These are phyloP conservation scores for Zeuzera pyrina DNA, from an alignment of 2,888 invertebrate genomes.

Conservation along the genomic window DNA sequence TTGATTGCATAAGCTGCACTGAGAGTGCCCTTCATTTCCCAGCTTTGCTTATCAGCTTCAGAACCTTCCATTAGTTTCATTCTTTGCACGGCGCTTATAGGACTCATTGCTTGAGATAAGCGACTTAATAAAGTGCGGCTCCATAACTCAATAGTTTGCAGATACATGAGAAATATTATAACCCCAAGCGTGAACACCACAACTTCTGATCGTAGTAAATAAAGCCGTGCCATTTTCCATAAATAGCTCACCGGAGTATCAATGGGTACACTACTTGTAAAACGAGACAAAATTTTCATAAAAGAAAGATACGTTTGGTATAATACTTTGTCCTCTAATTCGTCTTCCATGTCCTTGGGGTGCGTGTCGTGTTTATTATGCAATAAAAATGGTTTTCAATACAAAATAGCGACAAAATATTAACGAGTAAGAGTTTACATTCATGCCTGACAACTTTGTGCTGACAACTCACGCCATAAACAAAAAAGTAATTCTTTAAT, in stretches of 20 bases:
- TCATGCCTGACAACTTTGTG: too few species aligned
- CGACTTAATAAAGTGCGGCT: conserved; percentile 82
- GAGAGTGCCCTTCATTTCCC: conserved; percentile 83
- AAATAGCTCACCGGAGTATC: conserved; percentile 83
- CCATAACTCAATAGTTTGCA: conserved; percentile 89
- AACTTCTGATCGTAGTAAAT: conserved; percentile 86
- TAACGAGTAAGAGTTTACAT: too few species aligned
- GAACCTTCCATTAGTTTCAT: conserved; percentile 70
- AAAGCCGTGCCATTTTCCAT: conserved; percentile 85
- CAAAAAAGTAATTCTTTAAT: too few species aligned
- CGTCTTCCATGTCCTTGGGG: conserved; percentile 86
- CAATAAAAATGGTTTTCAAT: conserved; percentile 12
- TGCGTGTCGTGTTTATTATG: conserved; percentile 15
- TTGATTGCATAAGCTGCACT: conserved; percentile 93
- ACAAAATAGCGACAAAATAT: too few species aligned
- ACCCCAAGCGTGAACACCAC: conserved; percentile 80
- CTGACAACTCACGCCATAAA: too few species aligned
- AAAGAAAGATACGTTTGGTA: conserved; percentile 91
- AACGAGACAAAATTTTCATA: conserved; percentile 87
- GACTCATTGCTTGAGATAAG: conserved; percentile 77
- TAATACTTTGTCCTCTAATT: conserved; percentile 89
- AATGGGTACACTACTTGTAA: conserved; percentile 84
- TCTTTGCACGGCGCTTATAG: conserved; percentile 74
- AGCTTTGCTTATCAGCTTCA: conserved; percentile 74
- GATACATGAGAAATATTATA: conserved; percentile 82